Base-by-base conservation (phyloP, 2,888 invertebrate species). In the Gymnoscelis rufifasciata region DNA sequence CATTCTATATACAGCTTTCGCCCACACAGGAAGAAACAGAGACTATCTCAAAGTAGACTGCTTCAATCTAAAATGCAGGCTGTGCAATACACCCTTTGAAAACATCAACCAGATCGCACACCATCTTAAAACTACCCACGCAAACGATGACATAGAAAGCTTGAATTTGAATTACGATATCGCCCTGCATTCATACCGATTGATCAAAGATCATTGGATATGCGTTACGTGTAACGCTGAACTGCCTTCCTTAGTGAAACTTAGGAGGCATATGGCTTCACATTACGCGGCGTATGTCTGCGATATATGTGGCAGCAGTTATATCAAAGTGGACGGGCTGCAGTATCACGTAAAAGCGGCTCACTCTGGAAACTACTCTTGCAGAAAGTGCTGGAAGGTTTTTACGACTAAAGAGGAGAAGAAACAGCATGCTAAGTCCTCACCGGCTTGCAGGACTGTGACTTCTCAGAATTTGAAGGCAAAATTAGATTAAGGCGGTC, bases 1-100 rank as follows among this genome's bases (percentile, higher is more conserved):
- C 49, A 78, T 68, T 8, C 56, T 81, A 1, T 69, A 70, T n/a
- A 79, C 74, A 0, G 83, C 84, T 0, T 80, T 84, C 42, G 73
- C 74, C 1, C 83, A 84, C 47, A 64, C 70, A n/a, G 64, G 64
- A 29, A 69, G 62, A 15, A 62, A 64, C 38, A 75, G 71, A 46
- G 79, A 78, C 6, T 75, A 71, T 33, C 61, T 87, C 1, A 87
- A 87, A 68, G 84, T 82, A 0, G 87, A 87, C 47, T 70, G 77
- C 36, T 66, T 69, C 0, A 62, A 78, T 28, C 59, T 87, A 1
- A 70, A 64, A 45, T 87, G 87, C 52, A 67, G 78, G 51, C 29
- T 78, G 2, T 87, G 87, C 43, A 24, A 39, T 4, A 27, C 42
- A n/a, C 45, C 50, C 2, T 50, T 45, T 14, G 19, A 33, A 8